These are phyloP conservation scores for Heterotilapia buettikoferi DNA, from an alignment of 2,113 vertebrate genomes.

Conservation along the genomic window DNA sequence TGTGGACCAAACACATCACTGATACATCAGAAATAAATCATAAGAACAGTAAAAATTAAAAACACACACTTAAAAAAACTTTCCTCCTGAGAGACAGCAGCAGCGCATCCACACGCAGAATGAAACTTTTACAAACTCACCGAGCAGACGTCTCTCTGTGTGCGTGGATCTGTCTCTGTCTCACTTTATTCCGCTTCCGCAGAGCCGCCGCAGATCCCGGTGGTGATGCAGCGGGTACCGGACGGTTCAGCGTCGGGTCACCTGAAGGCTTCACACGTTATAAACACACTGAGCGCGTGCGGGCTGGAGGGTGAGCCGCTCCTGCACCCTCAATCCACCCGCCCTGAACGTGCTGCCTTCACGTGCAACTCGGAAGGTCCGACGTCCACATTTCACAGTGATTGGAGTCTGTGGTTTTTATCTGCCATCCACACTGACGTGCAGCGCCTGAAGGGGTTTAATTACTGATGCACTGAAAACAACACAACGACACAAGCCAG, in stretches of 20 bases:
- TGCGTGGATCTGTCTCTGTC: accelerated
- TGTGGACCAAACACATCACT: neutral
- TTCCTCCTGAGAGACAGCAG: neutral
- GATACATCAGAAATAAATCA: neutral
- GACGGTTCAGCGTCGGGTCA: neutral
- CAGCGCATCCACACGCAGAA: neutral
- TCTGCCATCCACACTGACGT: accelerated
- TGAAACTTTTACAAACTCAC: neutral
- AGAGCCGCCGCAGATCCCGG: neutral
- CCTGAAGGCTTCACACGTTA: neutral
- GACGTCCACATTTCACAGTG: neutral
- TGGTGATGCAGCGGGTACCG: neutral
- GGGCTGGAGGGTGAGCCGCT: neutral
- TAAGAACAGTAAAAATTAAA: neutral
- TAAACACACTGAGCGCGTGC: constrained; percentile 1
- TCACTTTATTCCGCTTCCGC: neutral
- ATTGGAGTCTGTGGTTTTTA: neutral
- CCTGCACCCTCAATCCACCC: neutral
- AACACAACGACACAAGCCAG: neutral
- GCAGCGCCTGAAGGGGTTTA: neutral
- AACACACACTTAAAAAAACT: neutral
- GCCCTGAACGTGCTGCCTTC: neutral
- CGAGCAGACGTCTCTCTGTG: neutral
- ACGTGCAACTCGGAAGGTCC: neutral
- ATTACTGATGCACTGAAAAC: neutral